These are phyloP conservation scores for Serilophus lunatus DNA, from an alignment of 2,113 vertebrate species.

Conservation along the genomic window DNA sequence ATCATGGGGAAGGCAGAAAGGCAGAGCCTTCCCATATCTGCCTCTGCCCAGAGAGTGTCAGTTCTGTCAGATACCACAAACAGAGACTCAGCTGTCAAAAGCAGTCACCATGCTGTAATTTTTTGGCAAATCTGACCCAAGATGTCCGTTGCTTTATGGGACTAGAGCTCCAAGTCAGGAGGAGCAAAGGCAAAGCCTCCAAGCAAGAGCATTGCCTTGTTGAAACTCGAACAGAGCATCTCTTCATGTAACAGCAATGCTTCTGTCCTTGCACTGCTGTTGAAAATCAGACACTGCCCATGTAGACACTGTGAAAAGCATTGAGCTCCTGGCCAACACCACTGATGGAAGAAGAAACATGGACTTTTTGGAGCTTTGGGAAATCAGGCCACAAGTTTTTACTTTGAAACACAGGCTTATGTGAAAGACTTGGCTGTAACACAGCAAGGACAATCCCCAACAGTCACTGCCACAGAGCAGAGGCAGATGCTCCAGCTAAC, in stretches of 20 bases:
- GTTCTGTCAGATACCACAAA: neutral
- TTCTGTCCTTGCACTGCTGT: neutral
- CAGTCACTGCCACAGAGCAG: neutral
- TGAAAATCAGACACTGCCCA: rapidly evolving
- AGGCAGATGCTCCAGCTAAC: neutral
- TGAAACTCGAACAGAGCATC: neutral
- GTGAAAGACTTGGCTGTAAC: neutral
- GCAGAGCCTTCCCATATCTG: rapidly evolving
- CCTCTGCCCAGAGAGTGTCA: neutral
- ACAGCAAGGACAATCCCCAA: rapidly evolving
- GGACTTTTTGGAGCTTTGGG: neutral
- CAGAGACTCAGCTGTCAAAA: neutral
- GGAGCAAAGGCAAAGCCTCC: neutral
- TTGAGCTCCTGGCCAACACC: neutral
- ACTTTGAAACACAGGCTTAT: rapidly evolving
- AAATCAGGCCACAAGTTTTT: neutral
- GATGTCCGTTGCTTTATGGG: neutral
- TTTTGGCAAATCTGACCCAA: neutral
- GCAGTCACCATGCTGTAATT: neutral
- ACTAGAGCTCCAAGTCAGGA: neutral
- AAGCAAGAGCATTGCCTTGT: neutral
- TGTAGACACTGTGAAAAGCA: rapidly evolving
- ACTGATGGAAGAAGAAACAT: neutral
- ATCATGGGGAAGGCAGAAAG: neutral
- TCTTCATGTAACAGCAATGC: rapidly evolving